Evolutionary conservation across 1,140 invertebrate species (phyloP).

Genomic region (Octopus bimaculoides): DNA sequence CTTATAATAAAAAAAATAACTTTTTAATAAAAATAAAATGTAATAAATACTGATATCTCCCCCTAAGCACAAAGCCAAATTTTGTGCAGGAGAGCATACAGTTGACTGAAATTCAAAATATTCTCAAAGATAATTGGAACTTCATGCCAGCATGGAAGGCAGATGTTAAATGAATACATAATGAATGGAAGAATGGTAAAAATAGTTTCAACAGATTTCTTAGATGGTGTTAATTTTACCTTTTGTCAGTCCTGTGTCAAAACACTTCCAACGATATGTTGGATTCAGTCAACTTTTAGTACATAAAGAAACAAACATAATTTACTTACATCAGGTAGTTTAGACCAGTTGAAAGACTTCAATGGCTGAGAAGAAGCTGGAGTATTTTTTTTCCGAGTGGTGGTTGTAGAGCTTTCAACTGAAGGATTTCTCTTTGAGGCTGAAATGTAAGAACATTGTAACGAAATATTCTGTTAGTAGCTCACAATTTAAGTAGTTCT

Average conservation of each 20-base stretch:
- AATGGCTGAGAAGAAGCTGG: constrained; percentile 79
- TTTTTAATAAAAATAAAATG: background rate
- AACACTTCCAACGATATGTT: background rate
- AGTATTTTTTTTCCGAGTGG: constrained; percentile 69
- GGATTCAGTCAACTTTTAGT: background rate
- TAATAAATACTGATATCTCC: background rate
- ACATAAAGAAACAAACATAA: background rate
- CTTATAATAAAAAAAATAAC: background rate
- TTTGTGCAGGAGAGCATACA: background rate
- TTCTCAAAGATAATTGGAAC: too few species aligned
- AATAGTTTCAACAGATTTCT: constrained; percentile 55
- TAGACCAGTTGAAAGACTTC: constrained; percentile 98
- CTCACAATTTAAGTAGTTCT: too few species aligned
- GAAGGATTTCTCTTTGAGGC: background rate
- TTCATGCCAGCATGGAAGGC: too few species aligned
- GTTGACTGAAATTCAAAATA: background rate
- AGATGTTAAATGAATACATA: background rate
- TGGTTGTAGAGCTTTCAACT: background rate
- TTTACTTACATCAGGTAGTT: constrained; percentile 75
- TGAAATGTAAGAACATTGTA: background rate
- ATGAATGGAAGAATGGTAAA: constrained; percentile 4
- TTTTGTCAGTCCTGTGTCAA: background rate
- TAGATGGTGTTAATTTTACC: background rate
- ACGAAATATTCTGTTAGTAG: too few species aligned
- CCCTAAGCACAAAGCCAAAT: background rate